phyloP scores from a whole-genome alignment of 2,888 invertebrate genomes.

The Xanthia icteritia region DNA sequence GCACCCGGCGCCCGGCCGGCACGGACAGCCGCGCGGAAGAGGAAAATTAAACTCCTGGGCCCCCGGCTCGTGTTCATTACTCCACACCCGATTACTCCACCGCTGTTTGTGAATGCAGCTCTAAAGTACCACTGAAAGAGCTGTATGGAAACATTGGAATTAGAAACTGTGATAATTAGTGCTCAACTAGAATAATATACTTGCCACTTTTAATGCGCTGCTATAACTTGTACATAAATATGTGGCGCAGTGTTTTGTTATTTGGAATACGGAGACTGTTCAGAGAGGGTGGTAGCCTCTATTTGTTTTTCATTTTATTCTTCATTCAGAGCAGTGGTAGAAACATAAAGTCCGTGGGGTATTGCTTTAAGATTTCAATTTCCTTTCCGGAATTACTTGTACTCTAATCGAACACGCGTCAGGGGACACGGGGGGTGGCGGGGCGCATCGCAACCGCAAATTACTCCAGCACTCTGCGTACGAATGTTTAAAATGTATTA shows the following conservation, averaged over 20 bases:
- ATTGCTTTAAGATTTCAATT: slow-evolving; percentile 90
- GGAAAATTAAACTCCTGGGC: slow-evolving; percentile 90
- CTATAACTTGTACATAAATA: slow-evolving; percentile 56
- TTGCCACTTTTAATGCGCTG: slow-evolving; percentile 58
- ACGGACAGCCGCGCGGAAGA: slow-evolving; percentile 87
- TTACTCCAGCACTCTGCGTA: slow-evolving; percentile 86
- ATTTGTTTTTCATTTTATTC: slow-evolving; percentile 86
- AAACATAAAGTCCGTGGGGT: slow-evolving; percentile 87
- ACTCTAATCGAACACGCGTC: slow-evolving; percentile 90
- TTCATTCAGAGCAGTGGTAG: slow-evolving; percentile 76
- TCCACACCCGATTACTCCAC: slow-evolving; percentile 85
- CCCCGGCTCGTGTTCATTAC: slow-evolving; percentile 87
- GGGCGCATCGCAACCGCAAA: slow-evolving; percentile 85
- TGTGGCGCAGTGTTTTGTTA: slow-evolving; percentile 47
- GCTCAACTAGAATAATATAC: slow-evolving; percentile 63
- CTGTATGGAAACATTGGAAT: slow-evolving; percentile 72
- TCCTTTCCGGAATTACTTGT: slow-evolving; percentile 90
- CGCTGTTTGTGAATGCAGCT: slow-evolving; percentile 82
- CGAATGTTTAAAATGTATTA: slow-evolving; percentile 88
- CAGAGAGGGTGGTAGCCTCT: slow-evolving; percentile 60
- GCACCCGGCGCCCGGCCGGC: slow-evolving; percentile 69
- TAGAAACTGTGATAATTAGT: slow-evolving; percentile 73
- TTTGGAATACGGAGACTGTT: slow-evolving; percentile 57
- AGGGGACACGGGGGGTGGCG: slow-evolving; percentile 78
- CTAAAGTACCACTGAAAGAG: slow-evolving; percentile 75